A percentile compares a stretch with the other conserved stretches of the same genome.
Evolutionary conservation across 2,113 vertebrate genomes (phyloP).

Genomic region (Grallaria varia): DNA sequence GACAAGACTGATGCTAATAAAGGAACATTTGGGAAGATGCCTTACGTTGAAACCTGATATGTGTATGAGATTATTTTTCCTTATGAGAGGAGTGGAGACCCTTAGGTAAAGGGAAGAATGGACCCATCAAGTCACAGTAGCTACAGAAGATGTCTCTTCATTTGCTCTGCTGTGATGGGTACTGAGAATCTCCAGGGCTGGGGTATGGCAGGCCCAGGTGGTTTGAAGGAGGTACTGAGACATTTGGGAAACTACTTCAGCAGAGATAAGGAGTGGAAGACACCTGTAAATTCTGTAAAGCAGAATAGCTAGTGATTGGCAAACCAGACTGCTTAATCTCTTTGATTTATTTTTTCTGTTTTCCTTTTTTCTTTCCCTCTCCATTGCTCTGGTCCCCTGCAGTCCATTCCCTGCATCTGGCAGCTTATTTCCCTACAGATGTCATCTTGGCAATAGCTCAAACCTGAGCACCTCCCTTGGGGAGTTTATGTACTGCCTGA

Average conservation of each 20-base stretch:
- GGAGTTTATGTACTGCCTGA: not conserved
- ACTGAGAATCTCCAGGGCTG: not conserved
- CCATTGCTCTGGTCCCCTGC: not conserved
- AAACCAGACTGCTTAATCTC: not conserved
- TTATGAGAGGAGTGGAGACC: not conserved
- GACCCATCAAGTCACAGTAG: not conserved
- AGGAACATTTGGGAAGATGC: not conserved
- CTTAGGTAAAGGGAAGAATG: not conserved
- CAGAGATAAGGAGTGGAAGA: not conserved
- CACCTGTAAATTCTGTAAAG: not conserved
- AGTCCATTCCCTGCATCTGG: slow-evolving; percentile 1
- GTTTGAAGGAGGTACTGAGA: not conserved
- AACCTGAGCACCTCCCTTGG: not conserved
- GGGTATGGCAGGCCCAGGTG: not conserved
- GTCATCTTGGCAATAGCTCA: slow-evolving; percentile 4
- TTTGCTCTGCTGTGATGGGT: not conserved
- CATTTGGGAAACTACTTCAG: not conserved
- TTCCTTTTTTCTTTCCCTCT: accelerated
- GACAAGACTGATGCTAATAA: accelerated
- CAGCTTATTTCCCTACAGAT: slow-evolving; percentile 22
- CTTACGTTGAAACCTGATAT: not conserved
- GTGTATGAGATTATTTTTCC: not conserved
- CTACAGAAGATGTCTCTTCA: not conserved
- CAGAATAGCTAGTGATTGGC: not conserved
- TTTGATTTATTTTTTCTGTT: not conserved